Conservation (phyloP, 2,888 invertebrate species). For the Trisateles emortualis region DNA sequence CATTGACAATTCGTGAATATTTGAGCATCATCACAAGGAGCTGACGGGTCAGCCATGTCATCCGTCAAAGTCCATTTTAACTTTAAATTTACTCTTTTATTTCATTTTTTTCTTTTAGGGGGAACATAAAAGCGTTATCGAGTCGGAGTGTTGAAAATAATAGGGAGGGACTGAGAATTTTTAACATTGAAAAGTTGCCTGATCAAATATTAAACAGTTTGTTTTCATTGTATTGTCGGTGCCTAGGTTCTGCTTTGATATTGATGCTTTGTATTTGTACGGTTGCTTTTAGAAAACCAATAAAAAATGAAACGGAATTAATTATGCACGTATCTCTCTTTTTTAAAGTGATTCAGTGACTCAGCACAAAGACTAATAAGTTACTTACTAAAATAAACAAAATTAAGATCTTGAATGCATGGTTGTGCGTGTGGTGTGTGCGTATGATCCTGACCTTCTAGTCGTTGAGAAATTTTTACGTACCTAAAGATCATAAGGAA, state of each 20-base stretch:
- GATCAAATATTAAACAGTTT: conserved; percentile 71
- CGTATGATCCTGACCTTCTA: no score
- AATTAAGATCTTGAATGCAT: no score
- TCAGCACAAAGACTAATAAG: no score
- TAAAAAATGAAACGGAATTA: no score
- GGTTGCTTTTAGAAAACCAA: no score
- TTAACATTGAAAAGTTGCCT: conserved; percentile 77
- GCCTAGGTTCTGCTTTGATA: conserved; percentile 25
- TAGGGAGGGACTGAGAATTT: conserved; percentile 67
- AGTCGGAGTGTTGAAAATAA: conserved; percentile 75
- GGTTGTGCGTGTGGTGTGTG: no score
- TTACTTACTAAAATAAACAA: no score
- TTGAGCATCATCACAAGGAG: conserved; percentile 72
- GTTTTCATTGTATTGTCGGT: conserved; percentile 53
- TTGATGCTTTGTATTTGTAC: conserved; percentile 2
- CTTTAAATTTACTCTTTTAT: conserved; percentile 80
- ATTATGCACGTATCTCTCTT: no score
- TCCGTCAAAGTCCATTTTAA: conserved; percentile 84
- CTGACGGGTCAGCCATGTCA: conserved; percentile 72
- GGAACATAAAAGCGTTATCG: conserved; percentile 81
- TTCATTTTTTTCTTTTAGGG: conserved; percentile 69
- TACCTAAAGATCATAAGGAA: no score
- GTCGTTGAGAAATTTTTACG: no score
- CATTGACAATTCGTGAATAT: conserved; percentile 75
- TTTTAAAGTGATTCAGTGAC: no score